Conservation (phyloP, 2,113 vertebrate species). For the Glareola pratincola region DNA sequence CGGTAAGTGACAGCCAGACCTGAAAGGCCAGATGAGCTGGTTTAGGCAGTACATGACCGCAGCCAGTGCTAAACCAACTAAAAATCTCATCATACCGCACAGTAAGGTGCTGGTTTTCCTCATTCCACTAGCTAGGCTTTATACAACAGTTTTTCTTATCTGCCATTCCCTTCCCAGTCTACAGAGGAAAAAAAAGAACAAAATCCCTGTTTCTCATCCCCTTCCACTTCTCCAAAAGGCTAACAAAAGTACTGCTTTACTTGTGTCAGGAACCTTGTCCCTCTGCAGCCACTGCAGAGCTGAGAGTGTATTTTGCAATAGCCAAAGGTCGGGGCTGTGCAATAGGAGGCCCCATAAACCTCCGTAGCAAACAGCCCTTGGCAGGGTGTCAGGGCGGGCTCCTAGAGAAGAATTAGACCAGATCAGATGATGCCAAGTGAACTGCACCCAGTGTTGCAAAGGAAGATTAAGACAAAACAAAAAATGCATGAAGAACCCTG, state of each 20-base stretch:
- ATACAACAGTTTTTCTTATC: neutral
- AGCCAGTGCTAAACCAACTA: neutral
- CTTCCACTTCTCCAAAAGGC: neutral
- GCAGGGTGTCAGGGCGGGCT: neutral
- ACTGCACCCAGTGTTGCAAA: neutral
- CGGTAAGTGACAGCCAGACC: neutral
- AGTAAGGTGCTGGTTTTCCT: neutral
- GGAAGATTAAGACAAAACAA: neutral
- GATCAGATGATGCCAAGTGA: neutral
- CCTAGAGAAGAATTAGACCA: neutral
- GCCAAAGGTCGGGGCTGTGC: neutral
- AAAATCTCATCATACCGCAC: neutral
- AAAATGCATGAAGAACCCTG: neutral
- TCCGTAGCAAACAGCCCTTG: neutral
- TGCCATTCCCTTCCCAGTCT: neutral
- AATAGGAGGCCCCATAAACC: neutral
- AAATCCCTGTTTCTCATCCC: neutral
- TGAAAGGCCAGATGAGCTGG: neutral
- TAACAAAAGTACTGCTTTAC: neutral
- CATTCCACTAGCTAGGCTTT: neutral
- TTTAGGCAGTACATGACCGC: fast-evolving
- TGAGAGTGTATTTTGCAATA: neutral
- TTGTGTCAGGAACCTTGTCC: neutral
- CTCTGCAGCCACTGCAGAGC: neutral
- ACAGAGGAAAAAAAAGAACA: neutral